phyloP scores from a whole-genome alignment of 1,140 invertebrate genomes.

The Pogonus chalceus region DNA sequence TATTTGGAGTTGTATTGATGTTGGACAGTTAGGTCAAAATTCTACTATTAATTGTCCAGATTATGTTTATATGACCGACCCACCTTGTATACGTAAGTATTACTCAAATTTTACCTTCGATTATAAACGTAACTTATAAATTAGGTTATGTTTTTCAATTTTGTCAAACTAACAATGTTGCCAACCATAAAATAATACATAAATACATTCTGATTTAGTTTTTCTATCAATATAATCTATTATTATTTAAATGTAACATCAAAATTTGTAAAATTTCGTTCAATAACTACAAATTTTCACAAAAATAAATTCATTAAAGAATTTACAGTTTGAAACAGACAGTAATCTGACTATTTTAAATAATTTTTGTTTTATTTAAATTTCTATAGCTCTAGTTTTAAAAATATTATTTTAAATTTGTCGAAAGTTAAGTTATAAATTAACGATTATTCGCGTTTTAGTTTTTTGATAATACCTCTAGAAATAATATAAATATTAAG shows the following conservation, averaged over 20 bases:
- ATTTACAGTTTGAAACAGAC: too few species aligned
- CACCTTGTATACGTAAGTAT: slow-evolving; percentile 2
- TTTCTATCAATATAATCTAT: slow-evolving; percentile 24
- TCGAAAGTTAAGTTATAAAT: too few species aligned
- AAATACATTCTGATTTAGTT: neutral
- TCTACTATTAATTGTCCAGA: slow-evolving; percentile 35
- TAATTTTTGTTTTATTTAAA: too few species aligned
- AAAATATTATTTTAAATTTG: too few species aligned
- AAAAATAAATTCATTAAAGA: neutral
- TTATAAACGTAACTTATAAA: slow-evolving; percentile 39
- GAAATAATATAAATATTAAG: too few species aligned
- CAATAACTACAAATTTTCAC: slow-evolving; percentile 1
- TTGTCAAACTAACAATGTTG: neutral
- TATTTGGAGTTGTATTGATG: slow-evolving; percentile 43
- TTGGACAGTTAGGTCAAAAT: slow-evolving; percentile 25
- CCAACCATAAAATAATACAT: neutral
- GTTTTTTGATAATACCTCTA: too few species aligned
- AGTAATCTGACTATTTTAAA: too few species aligned
- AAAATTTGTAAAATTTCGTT: too few species aligned
- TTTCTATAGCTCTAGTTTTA: too few species aligned
- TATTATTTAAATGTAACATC: too few species aligned
- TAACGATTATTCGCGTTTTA: too few species aligned
- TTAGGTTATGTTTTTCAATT: neutral
- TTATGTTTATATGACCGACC: slow-evolving; percentile 34
- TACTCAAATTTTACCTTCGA: slow-evolving; percentile 35